Evolutionary conservation across 2,797 vertebrate species (phyloP).

Genomic region (Mionectes olivaceus): DNA sequence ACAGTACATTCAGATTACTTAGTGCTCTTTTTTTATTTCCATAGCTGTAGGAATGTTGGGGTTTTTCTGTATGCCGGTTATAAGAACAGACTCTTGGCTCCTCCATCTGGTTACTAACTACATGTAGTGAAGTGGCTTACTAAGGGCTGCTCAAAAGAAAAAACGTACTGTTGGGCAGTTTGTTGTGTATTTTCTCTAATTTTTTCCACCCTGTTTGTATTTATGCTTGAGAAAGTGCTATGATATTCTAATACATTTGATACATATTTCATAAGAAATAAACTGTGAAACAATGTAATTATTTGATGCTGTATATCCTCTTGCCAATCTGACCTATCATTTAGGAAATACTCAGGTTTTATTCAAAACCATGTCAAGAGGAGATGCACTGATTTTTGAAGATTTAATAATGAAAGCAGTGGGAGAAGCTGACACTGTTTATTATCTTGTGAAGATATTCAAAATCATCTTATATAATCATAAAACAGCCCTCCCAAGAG

Average conservation of each 20-base stretch:
- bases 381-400: neutral
- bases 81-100: slow-evolving; percentile 61
- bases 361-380: neutral
- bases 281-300: neutral
- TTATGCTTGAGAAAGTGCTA: neutral
- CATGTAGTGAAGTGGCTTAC: neutral
- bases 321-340: neutral
- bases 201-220: neutral
- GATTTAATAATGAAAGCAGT: neutral
- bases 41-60: neutral
- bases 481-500: neutral
- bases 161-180: neutral
- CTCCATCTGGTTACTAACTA: slow-evolving; percentile 58
- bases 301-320: neutral
- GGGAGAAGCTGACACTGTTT: slow-evolving; percentile 12
- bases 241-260: neutral
- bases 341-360: neutral
- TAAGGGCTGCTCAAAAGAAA: neutral
- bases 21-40: neutral
- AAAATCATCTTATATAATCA: slow-evolving; percentile 34
- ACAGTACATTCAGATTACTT: neutral
- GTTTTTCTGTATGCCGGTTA: neutral
- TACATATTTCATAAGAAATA: neutral
- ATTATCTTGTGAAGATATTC: slow-evolving; percentile 13
- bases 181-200: neutral